A percentile compares a stretch with the other conserved stretches of the same genome.
Evolutionary conservation across 2,113 vertebrate species (phyloP).

Genomic region (Cephalopterus ornatus): DNA sequence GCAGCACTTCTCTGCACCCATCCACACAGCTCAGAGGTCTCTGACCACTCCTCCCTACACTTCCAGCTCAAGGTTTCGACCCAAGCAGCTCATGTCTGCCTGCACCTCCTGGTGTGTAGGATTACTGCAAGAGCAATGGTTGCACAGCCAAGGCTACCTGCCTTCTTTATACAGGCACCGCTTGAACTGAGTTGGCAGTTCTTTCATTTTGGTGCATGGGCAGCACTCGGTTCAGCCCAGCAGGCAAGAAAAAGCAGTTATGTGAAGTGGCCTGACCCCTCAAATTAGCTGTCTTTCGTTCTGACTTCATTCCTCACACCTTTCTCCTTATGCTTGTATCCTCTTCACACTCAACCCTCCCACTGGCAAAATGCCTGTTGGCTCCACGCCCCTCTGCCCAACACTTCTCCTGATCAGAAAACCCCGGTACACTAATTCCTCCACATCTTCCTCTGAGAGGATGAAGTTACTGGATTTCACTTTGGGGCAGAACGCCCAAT

Average conservation of each 20-base stretch:
- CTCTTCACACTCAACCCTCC: neutral
- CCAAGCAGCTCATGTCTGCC: neutral
- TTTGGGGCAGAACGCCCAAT: neutral
- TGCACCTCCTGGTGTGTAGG: neutral
- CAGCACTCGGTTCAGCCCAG: neutral
- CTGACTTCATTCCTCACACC: neutral
- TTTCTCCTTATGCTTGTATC: neutral
- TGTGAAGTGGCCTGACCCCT: neutral
- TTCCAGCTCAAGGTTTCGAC: neutral
- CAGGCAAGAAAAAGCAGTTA: neutral
- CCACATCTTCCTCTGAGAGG: neutral
- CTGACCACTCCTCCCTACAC: neutral
- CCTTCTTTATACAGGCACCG: accelerated
- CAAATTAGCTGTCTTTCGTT: neutral
- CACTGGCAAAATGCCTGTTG: neutral
- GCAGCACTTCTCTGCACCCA: neutral
- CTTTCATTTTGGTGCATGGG: neutral
- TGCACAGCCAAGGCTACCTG: neutral
- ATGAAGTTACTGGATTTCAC: neutral
- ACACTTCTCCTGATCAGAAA: neutral
- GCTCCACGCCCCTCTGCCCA: neutral
- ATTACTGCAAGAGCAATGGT: neutral
- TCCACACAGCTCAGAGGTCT: neutral
- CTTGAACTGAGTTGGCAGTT: neutral
- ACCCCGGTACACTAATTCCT: neutral